These are phyloP conservation scores for Copidosoma floridanum DNA, from an alignment of 1,140 invertebrate genomes.

Conservation along the genomic window DNA sequence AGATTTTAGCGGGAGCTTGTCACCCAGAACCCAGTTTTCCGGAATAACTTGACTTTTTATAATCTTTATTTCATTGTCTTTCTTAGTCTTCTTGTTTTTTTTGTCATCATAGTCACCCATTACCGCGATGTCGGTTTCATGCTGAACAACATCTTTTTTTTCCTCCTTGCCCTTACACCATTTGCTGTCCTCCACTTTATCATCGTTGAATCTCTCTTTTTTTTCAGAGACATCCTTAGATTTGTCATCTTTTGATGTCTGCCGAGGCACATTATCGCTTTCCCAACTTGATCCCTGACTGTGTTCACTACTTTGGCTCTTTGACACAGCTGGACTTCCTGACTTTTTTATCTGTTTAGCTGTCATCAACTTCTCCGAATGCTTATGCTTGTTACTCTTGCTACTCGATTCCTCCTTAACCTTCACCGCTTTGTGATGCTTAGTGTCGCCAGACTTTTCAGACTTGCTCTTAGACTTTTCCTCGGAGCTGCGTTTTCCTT, in stretches of 20 bases:
- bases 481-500: background rate
- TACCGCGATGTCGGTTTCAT: conserved; percentile 2
- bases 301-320: background rate
- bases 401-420: conserved; percentile 17
- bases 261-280: conserved; percentile 11
- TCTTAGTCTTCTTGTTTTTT: conserved; percentile 28
- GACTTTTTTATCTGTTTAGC: background rate
- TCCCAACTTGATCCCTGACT: conserved; percentile 16
- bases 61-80: conserved; percentile 25
- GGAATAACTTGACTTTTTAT: conserved; percentile 10
- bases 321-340: background rate
- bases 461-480: conserved; percentile 33
- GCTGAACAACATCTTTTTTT: conserved; percentile 8
- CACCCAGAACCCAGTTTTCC: conserved; percentile 28
- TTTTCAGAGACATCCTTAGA: background rate
- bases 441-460: conserved; percentile 28
- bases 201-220: conserved; percentile 9
- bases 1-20: conserved; percentile 15
- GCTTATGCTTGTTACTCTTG: no score
- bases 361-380: no score
- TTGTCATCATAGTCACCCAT: background rate
- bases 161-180: conserved; percentile 7
- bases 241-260: conserved; percentile 17
- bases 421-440: conserved; percentile 14
- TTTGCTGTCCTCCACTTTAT: background rate